A percentile compares a stretch with the other conserved stretches of the same genome.
These are phyloP conservation scores for Pristionchus maxplancki DNA, from an alignment of 2,888 invertebrate genomes.

Conservation along the genomic window DNA sequence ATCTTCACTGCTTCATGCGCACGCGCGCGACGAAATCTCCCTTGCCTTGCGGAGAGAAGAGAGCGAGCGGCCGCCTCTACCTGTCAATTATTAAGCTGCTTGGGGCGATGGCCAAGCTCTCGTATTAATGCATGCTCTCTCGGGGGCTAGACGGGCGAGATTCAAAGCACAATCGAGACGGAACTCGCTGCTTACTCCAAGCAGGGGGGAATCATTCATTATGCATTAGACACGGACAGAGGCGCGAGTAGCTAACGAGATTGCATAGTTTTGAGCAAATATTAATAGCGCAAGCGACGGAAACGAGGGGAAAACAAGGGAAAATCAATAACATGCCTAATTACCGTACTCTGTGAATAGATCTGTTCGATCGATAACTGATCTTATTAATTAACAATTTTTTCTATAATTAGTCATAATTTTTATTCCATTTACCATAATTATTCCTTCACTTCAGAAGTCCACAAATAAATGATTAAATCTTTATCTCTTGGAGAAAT, in stretches of 20 bases:
- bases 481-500: too few species aligned
- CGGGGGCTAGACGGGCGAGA: background rate
- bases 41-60: background rate
- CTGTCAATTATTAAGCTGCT: conserved; percentile 48
- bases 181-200: background rate
- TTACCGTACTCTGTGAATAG: background rate
- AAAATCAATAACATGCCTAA: background rate
- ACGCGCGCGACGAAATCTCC: background rate
- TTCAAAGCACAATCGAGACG: background rate
- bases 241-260: conserved; percentile 27
- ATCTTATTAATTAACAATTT: background rate
- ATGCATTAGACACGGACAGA: conserved; percentile 38
- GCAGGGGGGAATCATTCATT: conserved; percentile 38
- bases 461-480: background rate
- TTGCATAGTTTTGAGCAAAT: conserved; percentile 21
- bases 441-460: background rate
- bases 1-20: background rate
- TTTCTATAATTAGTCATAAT: background rate
- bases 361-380: background rate
- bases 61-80: conserved; percentile 25
- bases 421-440: background rate
- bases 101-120: background rate
- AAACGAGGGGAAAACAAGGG: background rate
- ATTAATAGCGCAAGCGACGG: background rate
- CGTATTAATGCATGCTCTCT: too few species aligned